These are phyloP conservation scores for Drosophila limbata DNA, from an alignment of 2,888 invertebrate species.

Conservation along the genomic window DNA sequence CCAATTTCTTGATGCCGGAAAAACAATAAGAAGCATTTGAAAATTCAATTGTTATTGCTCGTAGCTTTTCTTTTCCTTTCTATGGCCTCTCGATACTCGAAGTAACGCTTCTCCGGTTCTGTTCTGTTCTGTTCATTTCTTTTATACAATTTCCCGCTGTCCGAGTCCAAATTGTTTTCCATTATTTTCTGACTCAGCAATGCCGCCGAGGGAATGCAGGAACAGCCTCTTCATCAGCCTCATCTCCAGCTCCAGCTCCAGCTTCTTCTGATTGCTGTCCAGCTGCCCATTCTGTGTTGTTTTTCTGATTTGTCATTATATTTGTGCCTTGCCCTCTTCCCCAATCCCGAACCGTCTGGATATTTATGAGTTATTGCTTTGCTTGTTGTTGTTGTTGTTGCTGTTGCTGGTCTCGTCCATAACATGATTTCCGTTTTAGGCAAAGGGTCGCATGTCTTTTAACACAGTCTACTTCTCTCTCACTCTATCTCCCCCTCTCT, in stretches of 20 bases:
- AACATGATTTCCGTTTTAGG: conserved; percentile 77
- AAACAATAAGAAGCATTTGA: conserved; percentile 77
- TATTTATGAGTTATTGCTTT: conserved; percentile 69
- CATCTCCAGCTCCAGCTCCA: conserved; percentile 21
- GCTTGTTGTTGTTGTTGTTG: conserved; percentile 33
- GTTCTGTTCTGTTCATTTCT: conserved; percentile 14
- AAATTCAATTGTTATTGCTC: conserved; percentile 77
- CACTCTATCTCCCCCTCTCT: background rate
- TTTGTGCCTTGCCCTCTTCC: conserved; percentile 31
- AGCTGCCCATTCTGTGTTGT: conserved; percentile 50
- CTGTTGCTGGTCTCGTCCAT: conserved; percentile 54
- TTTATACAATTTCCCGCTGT: conserved; percentile 30
- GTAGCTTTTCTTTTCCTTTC: conserved; percentile 58
- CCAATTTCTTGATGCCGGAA: conserved; percentile 69
- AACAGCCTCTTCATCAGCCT: conserved; percentile 65
- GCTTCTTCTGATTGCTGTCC: conserved; percentile 69
- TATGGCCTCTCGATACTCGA: conserved; percentile 12
- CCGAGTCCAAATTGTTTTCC: conserved; percentile 71
- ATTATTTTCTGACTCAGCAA: conserved; percentile 73
- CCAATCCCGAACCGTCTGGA: conserved; percentile 30
- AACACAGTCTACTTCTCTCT: conserved; percentile 20
- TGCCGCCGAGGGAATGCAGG: conserved; percentile 27
- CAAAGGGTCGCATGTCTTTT: conserved; percentile 50
- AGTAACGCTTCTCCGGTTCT: background rate
- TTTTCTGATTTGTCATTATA: conserved; percentile 78